Conservation (phyloP, 2,888 invertebrate species). For the Cabera pusaria region DNA sequence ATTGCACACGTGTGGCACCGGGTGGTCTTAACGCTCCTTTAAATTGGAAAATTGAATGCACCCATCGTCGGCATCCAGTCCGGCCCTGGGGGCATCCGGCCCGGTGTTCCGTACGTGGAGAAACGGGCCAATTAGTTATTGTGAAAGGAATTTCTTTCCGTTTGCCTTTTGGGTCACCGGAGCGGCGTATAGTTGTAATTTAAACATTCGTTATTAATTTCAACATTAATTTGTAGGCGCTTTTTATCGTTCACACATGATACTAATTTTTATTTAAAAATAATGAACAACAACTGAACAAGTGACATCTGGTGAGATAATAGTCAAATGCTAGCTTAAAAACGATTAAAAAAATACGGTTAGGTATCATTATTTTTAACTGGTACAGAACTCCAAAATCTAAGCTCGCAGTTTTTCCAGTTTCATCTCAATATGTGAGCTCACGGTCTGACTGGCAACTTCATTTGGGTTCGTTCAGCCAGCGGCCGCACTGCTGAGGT, state of each 20-base stretch:
- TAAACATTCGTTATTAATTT: constrained; percentile 11
- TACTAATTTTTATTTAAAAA: too few species aligned
- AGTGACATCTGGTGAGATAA: too few species aligned
- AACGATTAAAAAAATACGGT: neutral
- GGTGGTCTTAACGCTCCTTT: constrained; percentile 44
- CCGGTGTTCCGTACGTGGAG: constrained; percentile 6
- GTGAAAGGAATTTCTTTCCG: constrained; percentile 1
- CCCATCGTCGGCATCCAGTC: constrained; percentile 23
- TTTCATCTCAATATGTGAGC: constrained; percentile 6
- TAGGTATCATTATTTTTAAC: neutral
- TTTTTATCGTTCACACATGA: too few species aligned
- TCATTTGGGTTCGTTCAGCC: constrained; percentile 20
- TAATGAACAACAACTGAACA: too few species aligned
- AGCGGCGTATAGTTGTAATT: constrained; percentile 3
- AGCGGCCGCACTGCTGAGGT: neutral
- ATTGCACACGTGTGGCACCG: constrained; percentile 33
- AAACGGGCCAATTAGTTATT: constrained; percentile 10
- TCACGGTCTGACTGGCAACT: constrained; percentile 20
- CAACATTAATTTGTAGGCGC: too few species aligned
- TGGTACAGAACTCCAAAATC: constrained; percentile 3
- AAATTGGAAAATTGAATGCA: constrained; percentile 49
- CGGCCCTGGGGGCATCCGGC: constrained; percentile 20
- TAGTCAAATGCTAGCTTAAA: too few species aligned
- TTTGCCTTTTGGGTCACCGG: constrained; percentile 2
- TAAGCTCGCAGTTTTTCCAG: neutral